These are phyloP conservation scores for Pegoplata infirma DNA, from an alignment of 2,888 invertebrate genomes.

Conservation along the genomic window DNA sequence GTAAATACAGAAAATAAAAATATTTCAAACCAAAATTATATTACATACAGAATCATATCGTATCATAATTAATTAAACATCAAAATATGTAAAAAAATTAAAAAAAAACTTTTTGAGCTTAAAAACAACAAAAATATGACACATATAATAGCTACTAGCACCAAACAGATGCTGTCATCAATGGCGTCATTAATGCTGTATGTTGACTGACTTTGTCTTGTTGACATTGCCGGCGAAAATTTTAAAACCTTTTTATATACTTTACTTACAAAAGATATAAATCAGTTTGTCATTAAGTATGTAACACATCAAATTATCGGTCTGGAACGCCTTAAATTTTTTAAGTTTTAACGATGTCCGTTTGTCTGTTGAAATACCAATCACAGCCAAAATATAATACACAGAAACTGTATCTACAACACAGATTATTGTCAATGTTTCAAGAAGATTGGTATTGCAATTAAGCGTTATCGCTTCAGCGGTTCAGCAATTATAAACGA, in stretches of 20 bases:
- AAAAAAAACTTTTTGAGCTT: slow-evolving; percentile 2
- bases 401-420: no score
- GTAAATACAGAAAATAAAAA: not conserved
- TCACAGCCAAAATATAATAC: no score
- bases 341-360: no score
- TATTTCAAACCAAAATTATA: not conserved
- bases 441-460: no score
- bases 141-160: slow-evolving; percentile 2
- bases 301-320: no score
- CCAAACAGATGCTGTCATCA: slow-evolving; percentile 48
- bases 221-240: slow-evolving; percentile 30
- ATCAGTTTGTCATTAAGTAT: no score
- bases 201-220: slow-evolving; percentile 1
- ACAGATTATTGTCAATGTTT: no score
- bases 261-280: no score
- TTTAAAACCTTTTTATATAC: not conserved
- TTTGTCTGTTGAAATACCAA: no score
- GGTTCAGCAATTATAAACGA: no score
- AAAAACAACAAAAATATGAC: slow-evolving; percentile 24
- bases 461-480: no score
- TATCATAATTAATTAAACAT: slow-evolving; percentile 32
- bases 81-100: slow-evolving; percentile 3
- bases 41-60: not conserved
- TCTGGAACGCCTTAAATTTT: no score
- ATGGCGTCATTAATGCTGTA: slow-evolving; percentile 48